Evolutionary conservation across 1,140 invertebrate species (phyloP).

Genomic region (Homarus americanus): DNA sequence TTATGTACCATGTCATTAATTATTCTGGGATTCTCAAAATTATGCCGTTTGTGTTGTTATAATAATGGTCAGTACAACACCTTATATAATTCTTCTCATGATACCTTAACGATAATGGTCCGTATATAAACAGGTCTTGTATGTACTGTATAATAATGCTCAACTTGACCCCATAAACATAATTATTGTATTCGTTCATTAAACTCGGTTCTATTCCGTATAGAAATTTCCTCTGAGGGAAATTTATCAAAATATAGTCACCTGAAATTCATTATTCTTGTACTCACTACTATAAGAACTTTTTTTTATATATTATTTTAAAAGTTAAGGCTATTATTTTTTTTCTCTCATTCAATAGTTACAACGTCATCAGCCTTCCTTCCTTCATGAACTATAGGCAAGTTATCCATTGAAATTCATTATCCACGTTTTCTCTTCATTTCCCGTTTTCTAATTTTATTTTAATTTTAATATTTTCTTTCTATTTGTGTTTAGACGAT

Average conservation of each 20-base stretch:
- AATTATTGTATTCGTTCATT: background rate
- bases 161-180: background rate
- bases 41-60: no score
- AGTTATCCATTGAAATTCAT: no score
- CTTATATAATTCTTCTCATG: no score
- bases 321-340: conserved; percentile 27
- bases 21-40: no score
- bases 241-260: conserved; percentile 6
- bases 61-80: no score
- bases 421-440: background rate
- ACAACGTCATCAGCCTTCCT: conserved; percentile 13
- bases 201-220: background rate
- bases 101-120: no score
- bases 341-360: conserved; percentile 25
- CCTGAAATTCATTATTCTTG: background rate
- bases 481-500: background rate
- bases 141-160: background rate
- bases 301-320: background rate
- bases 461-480: background rate
- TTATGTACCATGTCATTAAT: no score
- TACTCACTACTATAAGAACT: conserved; percentile 14
- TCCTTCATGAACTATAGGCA: no score
- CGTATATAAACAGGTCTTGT: no score
- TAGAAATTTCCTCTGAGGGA: background rate
- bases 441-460: background rate